Evolutionary conservation across 2,888 invertebrate genomes (phyloP), one percentile per base, ranked within the genome.

Genomic region (Ochlodes sylvanus): DNA sequence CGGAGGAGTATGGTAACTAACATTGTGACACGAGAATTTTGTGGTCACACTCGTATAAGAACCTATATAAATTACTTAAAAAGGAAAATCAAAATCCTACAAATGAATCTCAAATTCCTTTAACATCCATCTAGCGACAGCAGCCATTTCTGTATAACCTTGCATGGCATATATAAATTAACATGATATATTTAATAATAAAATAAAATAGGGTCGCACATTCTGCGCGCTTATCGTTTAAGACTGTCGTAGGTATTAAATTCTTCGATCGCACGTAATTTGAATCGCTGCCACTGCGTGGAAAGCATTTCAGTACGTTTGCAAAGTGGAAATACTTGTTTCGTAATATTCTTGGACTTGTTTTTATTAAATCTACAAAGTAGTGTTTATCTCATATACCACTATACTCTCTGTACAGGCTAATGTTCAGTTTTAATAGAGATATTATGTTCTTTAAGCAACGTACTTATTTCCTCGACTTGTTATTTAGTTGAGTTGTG

Each of bases 261-360:
- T 66, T 66, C 58, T 60, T 60, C 66, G 58, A 58, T 60, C 66
- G 58, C 41, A 17, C 58, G 66, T 66, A 66, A 66, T 66, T 66
- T 54, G 58, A 66, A 66, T 60, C 66, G 52, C 52, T 32, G 56
- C 44, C 63, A 44, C 60, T 44, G 54, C 66, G 60, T 61, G 60
- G 19, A 66, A 66, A 60, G 52, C 60, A 60, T 60, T 60, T 52
- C 58, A 54, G 60, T 34, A 56, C 63, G 63, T 42, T 64, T 56
- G 56, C 63, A 47, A 64, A 64, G 55, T 64, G 56, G 56, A 64
- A 64, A 64, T 64, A 56, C 63, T 64, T 64, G 63, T 56, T 55
- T 63, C 44, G 44, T 42, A 63, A 63, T 55, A 63, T 44, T 55
- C 63, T 44, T 42, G 27, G 55, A 34, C 32, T 42, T 32, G 55